These are phyloP conservation scores for Strigamia crassipes DNA, from an alignment of 2,888 invertebrate species.

Conservation along the genomic window DNA sequence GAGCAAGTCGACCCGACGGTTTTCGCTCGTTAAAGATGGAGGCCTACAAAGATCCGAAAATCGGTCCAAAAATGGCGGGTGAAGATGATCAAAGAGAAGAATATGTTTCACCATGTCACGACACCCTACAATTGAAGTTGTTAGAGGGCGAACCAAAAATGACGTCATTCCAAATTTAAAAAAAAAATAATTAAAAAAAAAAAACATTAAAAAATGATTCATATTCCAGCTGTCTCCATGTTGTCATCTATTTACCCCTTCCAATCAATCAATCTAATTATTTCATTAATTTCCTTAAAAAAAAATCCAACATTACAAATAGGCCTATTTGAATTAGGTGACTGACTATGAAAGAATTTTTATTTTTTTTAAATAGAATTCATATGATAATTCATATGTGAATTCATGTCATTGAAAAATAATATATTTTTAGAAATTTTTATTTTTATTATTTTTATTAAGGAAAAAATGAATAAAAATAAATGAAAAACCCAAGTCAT, in stretches of 20 bases:
- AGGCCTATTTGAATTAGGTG: background rate
- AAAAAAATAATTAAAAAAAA: background rate
- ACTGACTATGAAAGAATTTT: background rate
- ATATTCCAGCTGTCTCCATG: background rate
- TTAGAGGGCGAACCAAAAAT: background rate
- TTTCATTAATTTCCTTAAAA: background rate
- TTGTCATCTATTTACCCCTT: background rate
- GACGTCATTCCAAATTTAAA: background rate
- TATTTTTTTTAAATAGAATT: too few species aligned
- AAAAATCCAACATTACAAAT: background rate
- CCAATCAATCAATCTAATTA: background rate
- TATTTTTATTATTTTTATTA: background rate
- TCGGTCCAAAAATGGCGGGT: background rate
- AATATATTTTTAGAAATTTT: background rate
- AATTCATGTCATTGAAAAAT: background rate
- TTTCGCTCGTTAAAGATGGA: background rate
- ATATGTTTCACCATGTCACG: background rate
- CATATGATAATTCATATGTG: too few species aligned
- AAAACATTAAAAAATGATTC: background rate
- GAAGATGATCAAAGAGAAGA: background rate
- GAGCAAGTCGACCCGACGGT: too few species aligned
- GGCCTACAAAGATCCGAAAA: background rate
- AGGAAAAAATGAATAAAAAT: background rate
- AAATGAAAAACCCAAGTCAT: background rate
- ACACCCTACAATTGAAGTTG: background rate